phyloP scores from a whole-genome alignment of 1,140 invertebrate genomes.

The Drosophila navojoa region DNA sequence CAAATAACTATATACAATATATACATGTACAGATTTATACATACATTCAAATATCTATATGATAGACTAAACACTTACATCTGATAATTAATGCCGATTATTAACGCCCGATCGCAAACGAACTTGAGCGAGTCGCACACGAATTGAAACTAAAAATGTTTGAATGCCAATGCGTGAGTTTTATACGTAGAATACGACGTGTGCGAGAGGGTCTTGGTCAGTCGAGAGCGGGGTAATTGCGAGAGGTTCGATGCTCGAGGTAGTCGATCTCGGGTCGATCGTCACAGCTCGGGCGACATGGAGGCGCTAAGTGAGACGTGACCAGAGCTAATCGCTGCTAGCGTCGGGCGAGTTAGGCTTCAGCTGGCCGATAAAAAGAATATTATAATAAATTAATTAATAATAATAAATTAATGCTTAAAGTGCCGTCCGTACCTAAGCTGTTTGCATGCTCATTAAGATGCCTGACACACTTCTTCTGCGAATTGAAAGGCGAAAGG shows the following conservation, averaged over 20 bases:
- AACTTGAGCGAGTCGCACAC: constrained; percentile 53
- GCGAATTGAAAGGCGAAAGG: constrained; percentile 14
- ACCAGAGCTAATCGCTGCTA: constrained; percentile 35
- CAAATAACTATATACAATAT: too few relatives aligned
- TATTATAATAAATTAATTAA: constrained; percentile 46
- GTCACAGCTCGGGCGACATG: constrained; percentile 7
- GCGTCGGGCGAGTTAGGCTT: constrained; percentile 15
- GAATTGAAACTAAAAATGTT: constrained; percentile 69
- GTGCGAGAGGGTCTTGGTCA: neutral
- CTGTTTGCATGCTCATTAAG: constrained; percentile 53
- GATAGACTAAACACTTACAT: constrained; percentile 3
- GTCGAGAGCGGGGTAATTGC: neutral
- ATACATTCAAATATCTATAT: too few relatives aligned
- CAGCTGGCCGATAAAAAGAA: constrained; percentile 48
- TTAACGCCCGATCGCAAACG: constrained; percentile 18
- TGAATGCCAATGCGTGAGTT: constrained; percentile 52
- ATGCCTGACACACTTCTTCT: constrained; percentile 63
- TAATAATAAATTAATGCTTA: neutral
- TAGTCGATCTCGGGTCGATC: neutral
- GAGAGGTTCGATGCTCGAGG: constrained; percentile 29
- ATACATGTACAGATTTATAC: too few relatives aligned
- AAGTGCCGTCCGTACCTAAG: constrained; percentile 26
- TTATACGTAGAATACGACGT: constrained; percentile 37
- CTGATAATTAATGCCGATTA: constrained; percentile 15
- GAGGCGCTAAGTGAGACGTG: constrained; percentile 25